These are phyloP conservation scores for Phortica magna DNA, from an alignment of 2,888 invertebrate genomes.

Conservation along the genomic window DNA sequence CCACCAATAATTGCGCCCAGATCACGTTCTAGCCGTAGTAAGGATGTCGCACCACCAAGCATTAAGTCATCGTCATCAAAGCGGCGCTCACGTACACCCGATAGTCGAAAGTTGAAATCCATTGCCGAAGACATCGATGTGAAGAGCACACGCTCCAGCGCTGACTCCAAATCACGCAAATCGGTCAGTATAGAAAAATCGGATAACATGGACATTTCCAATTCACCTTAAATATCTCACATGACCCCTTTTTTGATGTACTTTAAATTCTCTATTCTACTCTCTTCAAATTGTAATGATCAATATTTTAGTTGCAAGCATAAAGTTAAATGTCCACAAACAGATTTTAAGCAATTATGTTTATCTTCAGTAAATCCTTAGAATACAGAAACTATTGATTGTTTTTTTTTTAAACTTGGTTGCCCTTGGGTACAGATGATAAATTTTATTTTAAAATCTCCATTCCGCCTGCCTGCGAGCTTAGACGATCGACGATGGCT, in stretches of 20 bases:
- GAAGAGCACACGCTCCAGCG: conserved; percentile 72
- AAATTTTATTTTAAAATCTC: too few species aligned
- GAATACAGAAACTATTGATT: conserved; percentile 1
- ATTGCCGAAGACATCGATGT: conserved; percentile 71
- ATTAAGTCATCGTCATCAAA: conserved; percentile 67
- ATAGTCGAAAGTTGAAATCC: conserved; percentile 74
- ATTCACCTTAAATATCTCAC: conserved; percentile 81
- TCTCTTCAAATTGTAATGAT: conserved; percentile 13
- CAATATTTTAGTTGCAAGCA: conserved; percentile 21
- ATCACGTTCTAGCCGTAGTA: conserved; percentile 72
- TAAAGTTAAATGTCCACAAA: conserved; percentile 24
- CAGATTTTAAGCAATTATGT: conserved; percentile 25
- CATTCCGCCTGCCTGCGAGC: not conserved
- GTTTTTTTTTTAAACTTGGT: not conserved
- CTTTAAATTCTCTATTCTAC: conserved; percentile 9
- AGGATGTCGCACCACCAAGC: conserved; percentile 63
- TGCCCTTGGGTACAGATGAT: too few species aligned
- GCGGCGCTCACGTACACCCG: conserved; percentile 75
- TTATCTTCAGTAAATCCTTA: conserved; percentile 17
- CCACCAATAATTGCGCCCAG: conserved; percentile 61
- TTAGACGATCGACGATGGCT: not conserved
- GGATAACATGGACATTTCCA: conserved; percentile 89
- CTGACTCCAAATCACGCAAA: conserved; percentile 80
- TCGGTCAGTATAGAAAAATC: conserved; percentile 80
- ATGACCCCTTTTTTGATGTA: not conserved